Percentiles rank a stretch among this genome's conserved stretches.
These are phyloP conservation scores for Tenodera sinensis DNA, from an alignment of 2,888 invertebrate species.

Conservation along the genomic window DNA sequence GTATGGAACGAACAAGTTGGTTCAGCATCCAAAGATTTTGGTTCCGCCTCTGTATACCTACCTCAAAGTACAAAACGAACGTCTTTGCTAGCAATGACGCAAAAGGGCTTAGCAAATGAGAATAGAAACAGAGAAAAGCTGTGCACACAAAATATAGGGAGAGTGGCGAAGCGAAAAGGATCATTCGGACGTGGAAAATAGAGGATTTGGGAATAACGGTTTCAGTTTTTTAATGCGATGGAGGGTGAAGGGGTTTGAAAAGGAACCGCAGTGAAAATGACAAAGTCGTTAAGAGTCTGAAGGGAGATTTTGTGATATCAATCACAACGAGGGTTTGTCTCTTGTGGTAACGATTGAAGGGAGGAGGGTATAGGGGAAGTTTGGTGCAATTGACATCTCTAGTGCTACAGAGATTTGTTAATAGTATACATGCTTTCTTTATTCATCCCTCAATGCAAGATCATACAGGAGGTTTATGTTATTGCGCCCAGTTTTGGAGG, in stretches of 20 bases:
- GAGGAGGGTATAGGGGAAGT: neutral
- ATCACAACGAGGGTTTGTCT: neutral
- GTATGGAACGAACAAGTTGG: no score
- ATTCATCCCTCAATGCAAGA: no score
- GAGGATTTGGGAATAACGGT: neutral
- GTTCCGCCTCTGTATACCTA: neutral
- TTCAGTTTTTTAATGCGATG: neutral
- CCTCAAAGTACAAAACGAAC: neutral
- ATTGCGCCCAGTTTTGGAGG: no score
- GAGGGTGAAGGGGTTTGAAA: neutral
- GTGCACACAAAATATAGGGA: neutral
- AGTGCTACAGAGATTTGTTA: neutral
- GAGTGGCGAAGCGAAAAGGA: neutral
- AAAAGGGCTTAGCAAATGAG: neutral
- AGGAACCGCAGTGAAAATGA: neutral
- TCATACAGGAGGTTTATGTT: no score
- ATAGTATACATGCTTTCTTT: no score
- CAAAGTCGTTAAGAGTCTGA: conserved; percentile 10
- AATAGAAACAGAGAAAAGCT: neutral
- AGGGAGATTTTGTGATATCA: neutral
- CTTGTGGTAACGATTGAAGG: neutral
- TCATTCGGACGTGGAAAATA: neutral
- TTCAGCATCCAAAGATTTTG: no score
- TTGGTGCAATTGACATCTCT: neutral
- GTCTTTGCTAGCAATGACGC: neutral